Conservation (phyloP, 92 coral and sea anemone species). For the Scolanthus callimorphus region DNA sequence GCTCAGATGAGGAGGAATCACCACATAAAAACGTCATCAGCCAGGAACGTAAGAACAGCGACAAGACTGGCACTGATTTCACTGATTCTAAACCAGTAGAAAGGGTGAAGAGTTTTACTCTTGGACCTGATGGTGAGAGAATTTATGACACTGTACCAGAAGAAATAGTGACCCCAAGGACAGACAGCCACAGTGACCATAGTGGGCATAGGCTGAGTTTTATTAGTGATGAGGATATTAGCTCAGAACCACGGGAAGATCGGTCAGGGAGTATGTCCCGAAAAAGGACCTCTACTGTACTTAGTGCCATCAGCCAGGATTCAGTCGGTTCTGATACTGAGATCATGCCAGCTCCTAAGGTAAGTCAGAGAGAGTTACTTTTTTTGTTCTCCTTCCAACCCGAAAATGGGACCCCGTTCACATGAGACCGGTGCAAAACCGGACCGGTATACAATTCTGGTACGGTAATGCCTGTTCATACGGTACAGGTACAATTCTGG, state of each 20-base stretch:
- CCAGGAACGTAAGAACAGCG: neutral
- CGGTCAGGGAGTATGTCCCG: conserved; percentile 36
- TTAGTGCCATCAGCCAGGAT: conserved; percentile 60
- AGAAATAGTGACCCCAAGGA: conserved; percentile 4
- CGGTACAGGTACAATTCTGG: too few species aligned
- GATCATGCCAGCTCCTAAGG: conserved; percentile 1
- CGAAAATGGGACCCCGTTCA: too few species aligned
- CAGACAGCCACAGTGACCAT: conserved; percentile 78
- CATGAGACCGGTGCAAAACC: too few species aligned
- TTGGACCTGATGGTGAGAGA: neutral
- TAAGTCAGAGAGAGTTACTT: too few species aligned
- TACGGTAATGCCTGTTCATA: too few species aligned
- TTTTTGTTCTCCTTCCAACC: too few species aligned
- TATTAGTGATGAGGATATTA: conserved; percentile 61
- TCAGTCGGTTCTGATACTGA: conserved; percentile 65
- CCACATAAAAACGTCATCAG: conserved; percentile 17
- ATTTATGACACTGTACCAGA: neutral
- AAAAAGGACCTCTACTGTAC: conserved; percentile 70
- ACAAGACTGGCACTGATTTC: neutral
- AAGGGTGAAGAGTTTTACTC: neutral
- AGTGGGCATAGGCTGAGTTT: conserved; percentile 66
- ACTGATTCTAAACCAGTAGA: neutral
- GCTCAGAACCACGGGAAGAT: conserved; percentile 40
- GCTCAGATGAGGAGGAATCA: conserved; percentile 76
- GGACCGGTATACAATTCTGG: too few species aligned